Conservation (phyloP, 1,140 invertebrate genomes). For the Choristoneura fumiferana region DNA sequence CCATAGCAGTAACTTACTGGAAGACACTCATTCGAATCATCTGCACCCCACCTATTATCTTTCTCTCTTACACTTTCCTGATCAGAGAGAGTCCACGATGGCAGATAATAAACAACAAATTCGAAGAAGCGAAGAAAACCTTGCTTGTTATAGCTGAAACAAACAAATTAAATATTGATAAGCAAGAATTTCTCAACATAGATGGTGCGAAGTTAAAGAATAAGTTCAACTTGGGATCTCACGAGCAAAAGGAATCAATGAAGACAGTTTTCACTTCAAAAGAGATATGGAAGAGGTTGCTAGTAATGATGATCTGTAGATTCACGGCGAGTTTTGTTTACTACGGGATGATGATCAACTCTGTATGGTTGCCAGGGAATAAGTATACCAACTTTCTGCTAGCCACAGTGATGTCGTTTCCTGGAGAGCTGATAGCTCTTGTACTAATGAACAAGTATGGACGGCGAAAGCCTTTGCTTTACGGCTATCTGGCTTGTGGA, state of each 20-base stretch:
- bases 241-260: slow-evolving; percentile 38
- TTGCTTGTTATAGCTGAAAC: slow-evolving; percentile 80
- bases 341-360: slow-evolving; percentile 88
- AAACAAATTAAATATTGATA: slow-evolving; percentile 75
- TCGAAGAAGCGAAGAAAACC: slow-evolving; percentile 80
- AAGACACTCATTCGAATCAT: slow-evolving; percentile 82
- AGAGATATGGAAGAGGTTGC: slow-evolving; percentile 47
- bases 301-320: slow-evolving; percentile 78
- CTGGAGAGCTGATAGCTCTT: slow-evolving; percentile 82
- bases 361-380: slow-evolving; percentile 84
- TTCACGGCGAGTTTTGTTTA: slow-evolving; percentile 85
- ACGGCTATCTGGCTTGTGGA: slow-evolving; percentile 79
- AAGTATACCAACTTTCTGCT: slow-evolving; percentile 84
- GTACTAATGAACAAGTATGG: slow-evolving; percentile 82
- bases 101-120: slow-evolving; percentile 85
- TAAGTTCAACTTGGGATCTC: slow-evolving; percentile 37
- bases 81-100: slow-evolving; percentile 85
- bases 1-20: slow-evolving; percentile 86
- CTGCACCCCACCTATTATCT: slow-evolving; percentile 82
- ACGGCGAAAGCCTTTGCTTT: slow-evolving; percentile 78
- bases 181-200: slow-evolving; percentile 38
- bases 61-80: slow-evolving; percentile 80
- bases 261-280: slow-evolving; percentile 41
- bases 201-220: slow-evolving; percentile 41
- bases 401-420: slow-evolving; percentile 83